Evolutionary conservation across 1,140 invertebrate species (phyloP).

Genomic region (Drosophila bocqueti): DNA sequence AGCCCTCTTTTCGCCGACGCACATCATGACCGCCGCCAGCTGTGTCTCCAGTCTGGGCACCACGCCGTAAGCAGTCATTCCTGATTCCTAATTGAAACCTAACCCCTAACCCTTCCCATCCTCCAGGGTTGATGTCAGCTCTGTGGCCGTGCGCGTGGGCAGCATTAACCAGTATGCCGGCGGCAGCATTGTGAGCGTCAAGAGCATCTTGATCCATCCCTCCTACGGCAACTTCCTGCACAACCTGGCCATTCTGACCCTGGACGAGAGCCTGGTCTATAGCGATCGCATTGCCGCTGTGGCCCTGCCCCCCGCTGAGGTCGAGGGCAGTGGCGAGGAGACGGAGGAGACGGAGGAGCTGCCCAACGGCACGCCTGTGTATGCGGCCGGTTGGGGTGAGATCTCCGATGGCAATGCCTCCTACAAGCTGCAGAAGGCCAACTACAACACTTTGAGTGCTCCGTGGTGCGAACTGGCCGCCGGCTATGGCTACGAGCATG

Average conservation of each 20-base stretch:
- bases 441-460: constrained; percentile 53
- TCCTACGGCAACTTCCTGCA: constrained; percentile 83
- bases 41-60: constrained; percentile 57
- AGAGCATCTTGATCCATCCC: constrained; percentile 77
- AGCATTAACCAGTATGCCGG: constrained; percentile 80
- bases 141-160: constrained; percentile 62
- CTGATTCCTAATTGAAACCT: background rate
- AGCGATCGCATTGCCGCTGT: constrained; percentile 74
- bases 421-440: constrained; percentile 70
- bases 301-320: constrained; percentile 36
- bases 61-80: constrained; percentile 46
- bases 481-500: constrained; percentile 69
- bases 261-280: constrained; percentile 72
- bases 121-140: constrained; percentile 30
- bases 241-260: constrained; percentile 85
- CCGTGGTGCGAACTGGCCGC: constrained; percentile 58
- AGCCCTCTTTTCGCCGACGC: constrained; percentile 33
- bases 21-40: constrained; percentile 66
- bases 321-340: constrained; percentile 18
- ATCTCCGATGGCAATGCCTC: constrained; percentile 42
- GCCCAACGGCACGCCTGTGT: constrained; percentile 60
- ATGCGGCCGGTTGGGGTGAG: constrained; percentile 73
- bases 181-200: constrained; percentile 53
- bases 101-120: background rate
- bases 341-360: constrained; percentile 26